A percentile compares a stretch with the other conserved stretches of the same genome.
Conservation (phyloP, 1,140 invertebrate genomes). For the Magallana ariakensis region DNA sequence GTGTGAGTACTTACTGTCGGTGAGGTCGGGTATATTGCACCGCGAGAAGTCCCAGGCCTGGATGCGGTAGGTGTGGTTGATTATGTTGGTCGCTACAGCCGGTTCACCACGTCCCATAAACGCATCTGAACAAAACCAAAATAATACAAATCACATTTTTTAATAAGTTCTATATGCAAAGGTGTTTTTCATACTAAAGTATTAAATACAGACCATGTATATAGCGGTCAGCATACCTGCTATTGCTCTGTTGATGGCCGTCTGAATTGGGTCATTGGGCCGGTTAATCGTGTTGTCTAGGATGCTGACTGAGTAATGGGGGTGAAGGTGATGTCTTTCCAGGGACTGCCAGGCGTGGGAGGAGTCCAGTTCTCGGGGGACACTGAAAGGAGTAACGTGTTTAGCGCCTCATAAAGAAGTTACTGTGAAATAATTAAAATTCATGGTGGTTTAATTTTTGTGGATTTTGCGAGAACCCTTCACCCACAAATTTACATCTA, state of each 20-base stretch:
- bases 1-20: constrained; percentile 82
- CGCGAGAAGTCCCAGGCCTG: constrained; percentile 91
- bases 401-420: no score
- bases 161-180: no score
- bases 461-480: no score
- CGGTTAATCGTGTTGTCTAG: constrained; percentile 74
- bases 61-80: constrained; percentile 84
- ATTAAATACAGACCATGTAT: neutral
- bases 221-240: constrained; percentile 65
- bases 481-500: no score
- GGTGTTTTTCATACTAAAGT: no score
- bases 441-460: no score
- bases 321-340: constrained; percentile 73
- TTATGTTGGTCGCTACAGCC: constrained; percentile 76
- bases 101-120: constrained; percentile 76
- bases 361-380: constrained; percentile 7
- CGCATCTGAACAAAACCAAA: constrained; percentile 64
- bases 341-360: constrained; percentile 65
- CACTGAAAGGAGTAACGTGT: neutral
- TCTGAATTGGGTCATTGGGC: constrained; percentile 71
- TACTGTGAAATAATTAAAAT: no score
- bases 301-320: constrained; percentile 75
- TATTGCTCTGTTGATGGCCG: constrained; percentile 76
- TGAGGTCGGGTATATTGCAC: constrained; percentile 87
- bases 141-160: no score